Evolutionary conservation across 2,888 invertebrate species (phyloP).

Genomic region (Bugula neritina): DNA sequence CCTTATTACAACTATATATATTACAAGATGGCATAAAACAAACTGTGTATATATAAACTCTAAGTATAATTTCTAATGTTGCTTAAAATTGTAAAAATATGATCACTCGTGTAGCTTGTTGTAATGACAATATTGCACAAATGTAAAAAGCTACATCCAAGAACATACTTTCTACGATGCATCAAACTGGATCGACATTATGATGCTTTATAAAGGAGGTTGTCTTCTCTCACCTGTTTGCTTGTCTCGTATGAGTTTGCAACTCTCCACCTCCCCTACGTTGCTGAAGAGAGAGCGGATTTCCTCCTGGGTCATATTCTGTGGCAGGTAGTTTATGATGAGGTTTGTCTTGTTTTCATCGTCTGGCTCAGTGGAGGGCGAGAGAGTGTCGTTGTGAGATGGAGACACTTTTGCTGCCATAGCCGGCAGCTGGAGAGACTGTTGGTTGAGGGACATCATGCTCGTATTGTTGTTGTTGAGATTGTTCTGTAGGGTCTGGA

Average conservation of each 20-base stretch:
- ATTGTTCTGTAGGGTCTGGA: constrained; percentile 1
- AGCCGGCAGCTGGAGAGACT: not conserved
- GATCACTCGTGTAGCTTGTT: too few relatives aligned
- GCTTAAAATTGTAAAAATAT: too few relatives aligned
- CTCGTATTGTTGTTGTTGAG: constrained; percentile 25
- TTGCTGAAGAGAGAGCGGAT: constrained; percentile 94
- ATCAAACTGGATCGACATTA: too few relatives aligned
- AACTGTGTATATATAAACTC: too few relatives aligned
- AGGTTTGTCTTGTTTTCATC: constrained; percentile 70
- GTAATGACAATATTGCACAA: too few relatives aligned
- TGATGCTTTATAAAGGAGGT: too few relatives aligned
- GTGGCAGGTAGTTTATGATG: constrained; percentile 98
- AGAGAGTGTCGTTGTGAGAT: not conserved
- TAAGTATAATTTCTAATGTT: too few relatives aligned
- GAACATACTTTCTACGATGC: too few relatives aligned
- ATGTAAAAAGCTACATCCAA: too few relatives aligned
- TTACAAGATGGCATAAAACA: too few relatives aligned
- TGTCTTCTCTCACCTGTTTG: constrained; percentile 80
- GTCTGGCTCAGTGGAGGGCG: constrained; percentile 19
- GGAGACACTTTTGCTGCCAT: not conserved
- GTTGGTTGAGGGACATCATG: constrained; percentile 11
- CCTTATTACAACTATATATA: too few relatives aligned
- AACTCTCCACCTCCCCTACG: constrained; percentile 98
- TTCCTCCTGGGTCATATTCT: constrained; percentile 99
- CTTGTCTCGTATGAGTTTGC: constrained; percentile 98